Base-by-base conservation (phyloP, 2,888 invertebrate species). In the Trachelus iudaicus region DNA sequence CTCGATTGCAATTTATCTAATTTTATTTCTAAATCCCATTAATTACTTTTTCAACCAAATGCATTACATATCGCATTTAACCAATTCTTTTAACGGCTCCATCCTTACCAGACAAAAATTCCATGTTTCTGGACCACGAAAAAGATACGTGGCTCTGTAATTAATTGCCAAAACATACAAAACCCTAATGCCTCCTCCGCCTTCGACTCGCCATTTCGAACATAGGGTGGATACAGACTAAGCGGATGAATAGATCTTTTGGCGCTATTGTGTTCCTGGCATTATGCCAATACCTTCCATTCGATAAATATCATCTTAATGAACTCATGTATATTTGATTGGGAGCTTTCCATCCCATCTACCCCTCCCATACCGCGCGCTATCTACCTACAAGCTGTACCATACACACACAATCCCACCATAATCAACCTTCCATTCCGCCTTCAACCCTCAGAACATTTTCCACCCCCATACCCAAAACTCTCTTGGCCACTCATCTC, bases 251-350 rank as follows among this genome's bases (percentile, higher is more conserved):
- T 85, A 85, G 87, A 85, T 86, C 85, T 87, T 87, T 87, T 84
- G 86, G 86, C 81, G 83, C 87, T 87, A 86, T 87, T 87, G 87
- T 87, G 84, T 82, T 81, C 81, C 81, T 84, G 87, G 87, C 86
- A 85, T 85, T 86, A 85, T 85, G 86, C 87, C 87, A 87, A 86
- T 86, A 87, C 86, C 86, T 85, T 86, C 85, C 84, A 86, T 87
- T 87, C 87, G 86, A 87, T 87, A 87, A 87, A 87, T 87, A 87
- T 87, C 87, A 86, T 87, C 87, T 87, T 87, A 87, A 87, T 86
- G 87, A 87, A 87, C 87, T 87, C 87, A 87, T 87, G 87, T 87
- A 87, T 87, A 87, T 87, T 87, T 87, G 87, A 87, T 87, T 87
- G 87, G 87, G 83, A 82, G 83, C 82, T 81, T 79, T 77, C 81